Evolutionary conservation across 2,113 vertebrate species (phyloP).

Genomic region (Clarias magur): DNA sequence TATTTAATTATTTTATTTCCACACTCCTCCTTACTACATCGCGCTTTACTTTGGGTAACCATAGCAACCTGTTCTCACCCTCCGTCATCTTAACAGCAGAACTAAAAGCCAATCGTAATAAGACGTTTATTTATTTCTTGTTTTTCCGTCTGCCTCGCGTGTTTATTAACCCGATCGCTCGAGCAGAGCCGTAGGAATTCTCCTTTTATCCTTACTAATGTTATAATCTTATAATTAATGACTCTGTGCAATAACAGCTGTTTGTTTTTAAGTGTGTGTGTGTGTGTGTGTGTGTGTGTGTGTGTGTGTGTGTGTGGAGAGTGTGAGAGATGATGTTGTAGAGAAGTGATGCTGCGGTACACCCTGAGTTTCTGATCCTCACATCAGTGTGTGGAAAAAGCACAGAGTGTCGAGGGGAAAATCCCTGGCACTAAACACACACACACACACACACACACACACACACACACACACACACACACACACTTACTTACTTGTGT

Average conservation of each 20-base stretch:
- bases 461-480: conserved; percentile 1
- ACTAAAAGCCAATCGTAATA: conserved; percentile 34
- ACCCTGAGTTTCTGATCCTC: background rate
- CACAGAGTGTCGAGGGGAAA: background rate
- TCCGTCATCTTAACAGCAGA: background rate
- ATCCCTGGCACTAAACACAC: background rate
- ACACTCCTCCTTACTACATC: background rate
- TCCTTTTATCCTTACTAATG: conserved; percentile 11
- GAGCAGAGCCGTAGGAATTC: conserved; percentile 49
- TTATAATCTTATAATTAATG: conserved; percentile 64
- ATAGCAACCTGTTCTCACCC: conserved; percentile 46
- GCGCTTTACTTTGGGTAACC: conserved; percentile 35
- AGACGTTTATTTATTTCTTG: conserved; percentile 46
- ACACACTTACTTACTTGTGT: background rate
- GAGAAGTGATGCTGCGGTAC: conserved; percentile 38
- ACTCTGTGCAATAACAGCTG: conserved; percentile 72
- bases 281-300: conserved; percentile 49
- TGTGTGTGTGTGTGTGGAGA: conserved; percentile 59
- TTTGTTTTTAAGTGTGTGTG: conserved; percentile 37
- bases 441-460: background rate
- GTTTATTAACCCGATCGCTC: conserved; percentile 67
- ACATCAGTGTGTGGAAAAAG: conserved; percentile 2
- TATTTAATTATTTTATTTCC: background rate
- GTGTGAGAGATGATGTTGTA: conserved; percentile 66
- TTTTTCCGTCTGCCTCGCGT: conserved; percentile 54